phyloP scores from a whole-genome alignment of 2,888 invertebrate genomes.

The Chloroclysta siterata region DNA sequence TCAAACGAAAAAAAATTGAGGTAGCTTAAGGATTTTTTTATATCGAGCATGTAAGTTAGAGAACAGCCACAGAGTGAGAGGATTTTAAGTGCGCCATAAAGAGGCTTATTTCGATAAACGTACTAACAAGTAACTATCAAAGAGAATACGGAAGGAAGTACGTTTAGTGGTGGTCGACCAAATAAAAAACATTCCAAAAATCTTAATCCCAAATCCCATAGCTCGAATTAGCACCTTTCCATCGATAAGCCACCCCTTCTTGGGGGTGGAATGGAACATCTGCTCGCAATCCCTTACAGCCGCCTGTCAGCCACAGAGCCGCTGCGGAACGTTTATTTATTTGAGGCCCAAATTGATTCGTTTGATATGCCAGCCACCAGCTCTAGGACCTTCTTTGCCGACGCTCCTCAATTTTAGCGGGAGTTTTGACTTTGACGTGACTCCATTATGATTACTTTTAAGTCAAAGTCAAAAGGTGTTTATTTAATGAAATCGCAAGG shows the following conservation, averaged over 20 bases:
- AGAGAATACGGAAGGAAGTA: too few relatives aligned
- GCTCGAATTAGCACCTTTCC: slow-evolving; percentile 42
- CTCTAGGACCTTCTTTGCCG: slow-evolving; percentile 1
- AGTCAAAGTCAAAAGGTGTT: not conserved
- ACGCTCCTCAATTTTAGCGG: slow-evolving; percentile 28
- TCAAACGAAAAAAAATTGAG: too few relatives aligned
- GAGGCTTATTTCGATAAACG: too few relatives aligned
- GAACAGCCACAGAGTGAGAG: too few relatives aligned
- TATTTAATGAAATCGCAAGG: too few relatives aligned
- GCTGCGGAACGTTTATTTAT: slow-evolving; percentile 64
- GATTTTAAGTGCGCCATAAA: too few relatives aligned
- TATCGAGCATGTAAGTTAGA: too few relatives aligned
- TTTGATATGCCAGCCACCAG: slow-evolving; percentile 58
- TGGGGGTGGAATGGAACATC: slow-evolving; percentile 58
- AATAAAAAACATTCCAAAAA: slow-evolving; percentile 17
- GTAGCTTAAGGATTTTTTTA: too few relatives aligned
- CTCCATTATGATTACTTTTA: not conserved
- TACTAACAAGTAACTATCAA: too few relatives aligned
- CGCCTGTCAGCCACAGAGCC: slow-evolving; percentile 74
- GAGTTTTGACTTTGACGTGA: slow-evolving; percentile 25
- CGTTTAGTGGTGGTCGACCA: too few relatives aligned
- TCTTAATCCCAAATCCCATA: slow-evolving; percentile 15
- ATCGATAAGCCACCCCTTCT: slow-evolving; percentile 53
- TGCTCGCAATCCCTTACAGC: slow-evolving; percentile 74
- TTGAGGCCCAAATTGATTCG: slow-evolving; percentile 75